These are phyloP conservation scores for Caenorhabditis wallacei DNA, from an alignment of 2,888 invertebrate genomes.

Conservation along the genomic window DNA sequence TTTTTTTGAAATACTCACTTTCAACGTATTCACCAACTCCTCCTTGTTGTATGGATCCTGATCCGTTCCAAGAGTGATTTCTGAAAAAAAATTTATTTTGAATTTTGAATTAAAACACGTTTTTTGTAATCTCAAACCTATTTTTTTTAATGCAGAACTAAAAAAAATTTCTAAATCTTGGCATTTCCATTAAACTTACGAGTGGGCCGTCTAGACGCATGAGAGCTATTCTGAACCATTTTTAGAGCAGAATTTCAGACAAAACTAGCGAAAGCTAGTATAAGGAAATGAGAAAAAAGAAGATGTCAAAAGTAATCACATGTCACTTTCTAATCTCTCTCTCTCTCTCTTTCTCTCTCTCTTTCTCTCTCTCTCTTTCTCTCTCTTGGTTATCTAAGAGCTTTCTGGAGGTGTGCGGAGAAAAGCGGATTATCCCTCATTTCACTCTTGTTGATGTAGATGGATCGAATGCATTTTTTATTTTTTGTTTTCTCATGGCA, in stretches of 20 bases:
- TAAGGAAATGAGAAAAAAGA: not conserved
- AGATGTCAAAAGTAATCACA: slow-evolving; percentile 46
- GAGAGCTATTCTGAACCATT: slow-evolving; percentile 12
- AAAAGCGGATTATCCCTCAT: slow-evolving; percentile 8
- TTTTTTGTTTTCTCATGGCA: slow-evolving; percentile 5
- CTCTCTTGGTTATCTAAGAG: not conserved
- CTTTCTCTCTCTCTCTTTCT: not conserved
- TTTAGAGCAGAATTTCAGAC: not conserved
- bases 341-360: not conserved
- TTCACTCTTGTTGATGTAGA: not conserved
- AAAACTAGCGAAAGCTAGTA: slow-evolving; percentile 11
- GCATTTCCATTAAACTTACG: slow-evolving; percentile 55
- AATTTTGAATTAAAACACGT: not conserved
- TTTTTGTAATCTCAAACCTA: too few relatives aligned
- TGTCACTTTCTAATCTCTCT: slow-evolving; percentile 25
- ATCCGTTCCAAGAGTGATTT: slow-evolving; percentile 69
- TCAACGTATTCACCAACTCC: slow-evolving; percentile 73
- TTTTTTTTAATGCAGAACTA: too few relatives aligned
- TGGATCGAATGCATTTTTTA: not conserved
- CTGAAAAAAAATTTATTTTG: slow-evolving; percentile 45
- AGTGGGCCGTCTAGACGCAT: slow-evolving; percentile 46
- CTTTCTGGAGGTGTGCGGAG: slow-evolving; percentile 8
- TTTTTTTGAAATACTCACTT: too few relatives aligned
- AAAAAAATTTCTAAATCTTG: not conserved
- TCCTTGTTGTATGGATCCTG: slow-evolving; percentile 75